A percentile compares a stretch with the other conserved stretches of the same genome.
Evolutionary conservation across 2,888 invertebrate species (phyloP).

Genomic region (Syritta pipiens): DNA sequence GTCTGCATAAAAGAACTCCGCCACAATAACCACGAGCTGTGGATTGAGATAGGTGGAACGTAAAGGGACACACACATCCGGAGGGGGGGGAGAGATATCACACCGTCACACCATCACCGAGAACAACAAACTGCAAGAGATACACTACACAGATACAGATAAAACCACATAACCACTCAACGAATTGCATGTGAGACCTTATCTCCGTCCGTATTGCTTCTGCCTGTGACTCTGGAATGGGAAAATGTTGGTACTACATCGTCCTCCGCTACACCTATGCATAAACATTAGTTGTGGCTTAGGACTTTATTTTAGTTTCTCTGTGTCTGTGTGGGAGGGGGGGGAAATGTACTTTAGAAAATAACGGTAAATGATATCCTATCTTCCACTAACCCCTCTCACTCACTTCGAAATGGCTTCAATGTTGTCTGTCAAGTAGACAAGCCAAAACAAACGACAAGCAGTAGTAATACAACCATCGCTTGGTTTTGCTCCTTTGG

Average conservation of each 20-base stretch:
- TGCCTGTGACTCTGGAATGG: too few species aligned
- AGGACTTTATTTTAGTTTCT: slow-evolving; percentile 61
- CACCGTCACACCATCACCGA: not conserved
- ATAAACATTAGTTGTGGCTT: slow-evolving; percentile 68
- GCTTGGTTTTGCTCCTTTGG: not conserved
- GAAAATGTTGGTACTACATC: too few species aligned
- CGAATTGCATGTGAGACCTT: slow-evolving; percentile 63
- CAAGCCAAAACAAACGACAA: slow-evolving; percentile 58
- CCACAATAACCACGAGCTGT: slow-evolving; percentile 47
- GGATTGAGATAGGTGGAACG: too few species aligned
- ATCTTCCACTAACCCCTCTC: not conserved
- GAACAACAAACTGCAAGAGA: not conserved
- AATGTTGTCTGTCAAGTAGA: slow-evolving; percentile 67
- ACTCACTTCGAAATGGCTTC: slow-evolving; percentile 30
- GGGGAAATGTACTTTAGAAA: slow-evolving; percentile 9
- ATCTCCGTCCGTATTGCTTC: slow-evolving; percentile 29
- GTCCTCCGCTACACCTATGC: slow-evolving; percentile 52
- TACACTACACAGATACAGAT: slow-evolving; percentile 31
- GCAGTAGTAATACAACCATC: slow-evolving; percentile 6
- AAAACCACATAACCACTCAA: slow-evolving; percentile 63
- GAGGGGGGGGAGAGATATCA: slow-evolving; percentile 24
- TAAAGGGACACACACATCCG: slow-evolving; percentile 11
- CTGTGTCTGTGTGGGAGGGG: not conserved
- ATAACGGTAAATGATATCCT: slow-evolving; percentile 45
- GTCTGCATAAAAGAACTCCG: slow-evolving; percentile 15